Percentiles rank a stretch among this genome's conserved stretches.
phyloP scores from a whole-genome alignment of 2,888 invertebrate species.

The Alviniconcha strummeri region DNA sequence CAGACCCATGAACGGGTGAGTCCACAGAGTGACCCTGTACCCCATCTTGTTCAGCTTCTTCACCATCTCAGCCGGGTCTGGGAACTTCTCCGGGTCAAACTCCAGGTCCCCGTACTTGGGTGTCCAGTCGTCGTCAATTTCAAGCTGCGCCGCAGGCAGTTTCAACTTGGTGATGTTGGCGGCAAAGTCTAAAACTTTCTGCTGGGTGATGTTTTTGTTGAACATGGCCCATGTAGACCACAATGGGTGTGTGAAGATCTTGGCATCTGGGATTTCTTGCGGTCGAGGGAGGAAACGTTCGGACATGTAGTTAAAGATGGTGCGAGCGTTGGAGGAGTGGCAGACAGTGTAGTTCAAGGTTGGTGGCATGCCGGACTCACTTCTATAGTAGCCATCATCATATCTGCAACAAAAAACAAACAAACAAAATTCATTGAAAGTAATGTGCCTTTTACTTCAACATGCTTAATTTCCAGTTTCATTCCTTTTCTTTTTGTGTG shows the following conservation, averaged over 20 bases:
- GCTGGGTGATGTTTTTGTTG: slow-evolving; percentile 81
- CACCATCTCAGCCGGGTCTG: slow-evolving; percentile 77
- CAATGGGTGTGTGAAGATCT: slow-evolving; percentile 85
- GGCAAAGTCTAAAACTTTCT: slow-evolving; percentile 53
- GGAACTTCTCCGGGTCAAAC: slow-evolving; percentile 83
- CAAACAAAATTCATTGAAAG: no score
- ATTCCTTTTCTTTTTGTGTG: no score
- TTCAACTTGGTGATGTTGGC: slow-evolving; percentile 34
- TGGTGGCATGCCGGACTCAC: slow-evolving; percentile 25
- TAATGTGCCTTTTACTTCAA: no score
- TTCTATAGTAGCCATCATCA: slow-evolving; percentile 36
- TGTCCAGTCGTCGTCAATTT: slow-evolving; percentile 91
- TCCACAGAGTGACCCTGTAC: slow-evolving; percentile 87
- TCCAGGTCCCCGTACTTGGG: slow-evolving; percentile 87
- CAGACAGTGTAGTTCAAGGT: slow-evolving; percentile 55
- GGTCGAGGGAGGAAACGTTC: slow-evolving; percentile 77
- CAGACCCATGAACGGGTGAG: slow-evolving; percentile 75
- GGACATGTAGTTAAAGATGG: slow-evolving; percentile 75
- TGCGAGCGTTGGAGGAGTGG: slow-evolving; percentile 47
- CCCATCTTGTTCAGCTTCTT: slow-evolving; percentile 77
- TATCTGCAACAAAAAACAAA: slow-evolving; percentile 2
- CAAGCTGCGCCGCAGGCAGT: slow-evolving; percentile 72
- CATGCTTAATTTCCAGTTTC: no score
- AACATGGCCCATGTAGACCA: slow-evolving; percentile 94
- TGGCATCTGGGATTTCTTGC: slow-evolving; percentile 78